Percentiles rank a stretch among this genome's conserved stretches.
These are phyloP conservation scores for Thunnus thynnus DNA, from an alignment of 2,113 vertebrate genomes.

Conservation along the genomic window DNA sequence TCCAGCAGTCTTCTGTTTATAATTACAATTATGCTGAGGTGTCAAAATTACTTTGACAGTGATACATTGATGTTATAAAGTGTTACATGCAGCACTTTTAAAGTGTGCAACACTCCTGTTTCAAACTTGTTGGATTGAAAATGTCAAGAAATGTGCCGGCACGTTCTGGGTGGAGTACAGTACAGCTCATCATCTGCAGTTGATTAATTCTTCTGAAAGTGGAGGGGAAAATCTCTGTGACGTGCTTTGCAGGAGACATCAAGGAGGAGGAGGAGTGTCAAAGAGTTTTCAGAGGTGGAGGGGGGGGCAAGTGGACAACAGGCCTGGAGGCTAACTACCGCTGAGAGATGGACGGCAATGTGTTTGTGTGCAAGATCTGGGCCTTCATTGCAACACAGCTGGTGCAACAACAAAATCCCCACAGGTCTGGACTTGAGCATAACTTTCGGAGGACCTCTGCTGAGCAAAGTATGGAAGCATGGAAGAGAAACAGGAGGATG, in stretches of 20 bases:
- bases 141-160: not conserved
- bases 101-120: not conserved
- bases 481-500: not conserved
- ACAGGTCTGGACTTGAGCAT: slow-evolving; percentile 49
- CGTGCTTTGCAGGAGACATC: not conserved
- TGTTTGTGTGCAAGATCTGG: not conserved
- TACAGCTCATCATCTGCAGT: not conserved
- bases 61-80: not conserved
- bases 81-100: not conserved
- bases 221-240: not conserved
- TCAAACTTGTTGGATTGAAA: not conserved
- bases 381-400: not conserved
- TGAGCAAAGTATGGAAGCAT: not conserved
- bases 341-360: not conserved
- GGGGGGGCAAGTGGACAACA: not conserved
- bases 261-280: not conserved
- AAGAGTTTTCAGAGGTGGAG: not conserved
- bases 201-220: not conserved
- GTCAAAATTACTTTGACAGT: not conserved
- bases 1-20: not conserved
- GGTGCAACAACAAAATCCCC: not conserved
- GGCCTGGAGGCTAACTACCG: not conserved
- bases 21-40: not conserved
- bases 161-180: not conserved
- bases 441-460: not conserved